Evolutionary conservation across 2,797 vertebrate genomes (phyloP).

Genomic region (Trachops cirrhosus): DNA sequence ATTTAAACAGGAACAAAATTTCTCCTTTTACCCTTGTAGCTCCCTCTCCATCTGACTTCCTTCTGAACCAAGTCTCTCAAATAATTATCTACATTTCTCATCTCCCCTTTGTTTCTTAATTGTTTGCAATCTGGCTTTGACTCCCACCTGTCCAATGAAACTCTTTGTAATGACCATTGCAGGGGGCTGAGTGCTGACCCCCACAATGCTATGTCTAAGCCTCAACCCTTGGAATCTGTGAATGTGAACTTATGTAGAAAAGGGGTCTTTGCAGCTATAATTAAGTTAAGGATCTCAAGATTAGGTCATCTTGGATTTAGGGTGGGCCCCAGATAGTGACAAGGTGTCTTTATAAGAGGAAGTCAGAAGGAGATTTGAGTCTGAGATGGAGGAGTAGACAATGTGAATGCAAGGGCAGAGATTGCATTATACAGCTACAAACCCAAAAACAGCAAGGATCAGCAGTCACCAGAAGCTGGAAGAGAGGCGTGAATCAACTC

Average conservation of each 20-base stretch:
- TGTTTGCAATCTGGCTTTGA: background rate
- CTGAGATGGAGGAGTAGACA: background rate
- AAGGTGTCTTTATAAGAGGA: conserved; percentile 2
- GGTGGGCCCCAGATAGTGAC: background rate
- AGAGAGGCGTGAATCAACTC: background rate
- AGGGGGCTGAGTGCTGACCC: background rate
- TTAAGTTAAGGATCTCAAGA: conserved; percentile 2
- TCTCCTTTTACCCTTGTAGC: background rate
- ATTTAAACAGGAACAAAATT: conserved; percentile 18
- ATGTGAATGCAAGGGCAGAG: background rate
- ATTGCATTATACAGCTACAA: background rate
- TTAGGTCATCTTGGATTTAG: conserved; percentile 1
- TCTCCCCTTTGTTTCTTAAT: background rate
- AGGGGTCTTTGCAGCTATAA: background rate
- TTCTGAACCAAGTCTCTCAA: background rate
- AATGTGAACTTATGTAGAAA: background rate
- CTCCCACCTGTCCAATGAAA: background rate
- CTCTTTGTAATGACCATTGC: background rate
- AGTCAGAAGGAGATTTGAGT: background rate
- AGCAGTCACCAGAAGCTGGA: background rate
- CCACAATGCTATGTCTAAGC: background rate
- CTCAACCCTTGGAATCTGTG: background rate
- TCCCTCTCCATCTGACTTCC: background rate
- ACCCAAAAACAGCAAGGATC: background rate
- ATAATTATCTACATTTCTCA: background rate